Base-by-base conservation (phyloP, 2,113 vertebrate species). In the Trogon melanurus region DNA sequence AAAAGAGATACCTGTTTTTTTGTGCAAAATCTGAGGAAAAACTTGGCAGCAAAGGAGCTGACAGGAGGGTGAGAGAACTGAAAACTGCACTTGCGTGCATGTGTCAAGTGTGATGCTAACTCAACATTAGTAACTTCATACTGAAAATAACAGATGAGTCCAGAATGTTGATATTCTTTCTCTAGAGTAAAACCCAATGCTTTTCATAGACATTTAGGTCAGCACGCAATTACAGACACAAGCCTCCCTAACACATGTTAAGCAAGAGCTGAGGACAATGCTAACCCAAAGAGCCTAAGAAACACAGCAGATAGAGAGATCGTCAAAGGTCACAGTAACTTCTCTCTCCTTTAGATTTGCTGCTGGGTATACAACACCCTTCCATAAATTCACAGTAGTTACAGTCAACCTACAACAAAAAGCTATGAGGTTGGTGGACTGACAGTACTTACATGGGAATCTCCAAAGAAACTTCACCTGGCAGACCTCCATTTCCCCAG, bases 321-420 rank as follows among this genome's bases (percentile, higher is more conserved):
- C 64, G 51, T 12, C 25, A 66, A 51, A 88, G 65, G 32, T 38
- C 45, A 76, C 14, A 54, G 23, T 22, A 69, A 44, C 48, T 26
- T 29, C 56, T 16, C 7, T 30, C 8, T 69, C n/a, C 13, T 18
- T 7, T 5, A 72, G 26, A 56, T 36, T 20, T 56, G 29, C 45
- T 38, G 16, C 21, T 54, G 9, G 30, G 6, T 66, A 30, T 12
- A 13, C 4, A 47, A 19, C 41, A 41, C 41, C 41, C 41, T 41
- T 41, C 41, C 41, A 41, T 41, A 41, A 41, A 41, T 41, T 50
- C 26, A 6, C 0, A 0, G 34, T 44, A 26, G 2, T 32, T 32
- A 11, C 1, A 14, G 5, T 11, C 9, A 47, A 67, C 4, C 8
- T 25, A 20, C 29, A 75, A 34, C 2, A 79, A 71, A 74, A 32